Evolutionary conservation across 1,140 invertebrate genomes (phyloP).

Genomic region (Drosophila ambigua): DNA sequence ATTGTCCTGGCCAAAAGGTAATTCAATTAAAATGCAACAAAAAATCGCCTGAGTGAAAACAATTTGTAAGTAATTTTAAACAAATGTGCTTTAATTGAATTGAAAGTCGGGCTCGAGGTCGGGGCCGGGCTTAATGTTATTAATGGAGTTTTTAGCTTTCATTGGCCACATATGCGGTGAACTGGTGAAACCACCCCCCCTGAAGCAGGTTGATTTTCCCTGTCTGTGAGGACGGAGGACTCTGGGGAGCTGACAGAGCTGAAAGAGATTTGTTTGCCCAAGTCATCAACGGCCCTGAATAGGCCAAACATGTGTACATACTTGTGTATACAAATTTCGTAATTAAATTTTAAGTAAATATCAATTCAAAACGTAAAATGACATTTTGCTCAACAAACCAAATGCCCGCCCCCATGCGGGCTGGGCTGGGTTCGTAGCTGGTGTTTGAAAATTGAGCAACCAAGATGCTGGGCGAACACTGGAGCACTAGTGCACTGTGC

Average conservation of each 20-base stretch:
- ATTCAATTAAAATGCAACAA: constrained; percentile 64
- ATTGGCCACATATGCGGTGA: constrained; percentile 21
- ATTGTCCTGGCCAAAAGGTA: constrained; percentile 56
- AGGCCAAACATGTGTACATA: constrained; percentile 8
- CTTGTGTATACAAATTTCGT: constrained; percentile 64
- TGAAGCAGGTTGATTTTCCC: constrained; percentile 1
- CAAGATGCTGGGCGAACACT: constrained; percentile 1
- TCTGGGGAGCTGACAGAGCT: neutral
- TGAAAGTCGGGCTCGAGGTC: constrained; percentile 36
- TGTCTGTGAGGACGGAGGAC: no score
- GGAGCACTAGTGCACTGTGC: neutral
- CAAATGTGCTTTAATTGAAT: constrained; percentile 71
- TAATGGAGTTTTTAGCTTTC: constrained; percentile 52
- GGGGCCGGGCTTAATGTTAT: constrained; percentile 41
- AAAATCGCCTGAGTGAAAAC: constrained; percentile 47
- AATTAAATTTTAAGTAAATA: constrained; percentile 77
- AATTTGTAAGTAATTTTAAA: constrained; percentile 71
- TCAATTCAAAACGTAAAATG: constrained; percentile 61
- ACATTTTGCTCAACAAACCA: constrained; percentile 33
- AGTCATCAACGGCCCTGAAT: constrained; percentile 9
- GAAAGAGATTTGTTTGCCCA: constrained; percentile 11
- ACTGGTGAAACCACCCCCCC: constrained; percentile 2
- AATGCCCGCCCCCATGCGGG: constrained; percentile 18
- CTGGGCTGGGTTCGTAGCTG: neutral
- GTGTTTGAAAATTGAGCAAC: constrained; percentile 49